Evolutionary conservation across 2,113 vertebrate genomes (phyloP), one percentile per base, ranked within the genome.

Genomic region (Trogon surrucura): DNA sequence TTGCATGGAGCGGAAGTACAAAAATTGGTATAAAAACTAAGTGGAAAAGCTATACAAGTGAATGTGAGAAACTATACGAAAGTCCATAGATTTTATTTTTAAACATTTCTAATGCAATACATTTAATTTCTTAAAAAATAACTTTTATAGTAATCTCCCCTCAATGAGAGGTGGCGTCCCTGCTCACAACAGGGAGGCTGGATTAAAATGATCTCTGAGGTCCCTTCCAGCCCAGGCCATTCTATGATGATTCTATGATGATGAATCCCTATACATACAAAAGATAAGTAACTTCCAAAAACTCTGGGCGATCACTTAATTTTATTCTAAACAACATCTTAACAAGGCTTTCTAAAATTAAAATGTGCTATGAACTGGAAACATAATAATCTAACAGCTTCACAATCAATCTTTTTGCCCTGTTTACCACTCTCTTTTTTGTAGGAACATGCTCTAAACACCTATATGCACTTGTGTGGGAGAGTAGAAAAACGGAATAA

Each of bases 1-100:
- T 3, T 2, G 1, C 12, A 21, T 0, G 22, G 25, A 0, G 4
- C 5, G 26, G 11, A 80, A 71, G 6, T 3, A 38, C 19, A 45
- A 75, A 75, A 82, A 32, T 0, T 18, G 25, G 25, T 41, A 51
- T 1, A 16, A 58, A 62, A 87, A 57, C 10, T 16, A 80, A 66
- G 20, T 2, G 19, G 41, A 44, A 64, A 60, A 86, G 53, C 44
- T 23, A 51, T 20, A 57, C 10, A 56, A 72, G 19, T 23, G n/a
- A 83, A 64, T 4, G 21, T 6, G 16, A 56, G 9, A 16, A 18
- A 41, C 34, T 62, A 10, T 14, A 36, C 69, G 13, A 82, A 83
- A 88, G 14, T 17, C n/a, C 58, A 23, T 1, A 48, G 10, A 32
- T n/a, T 78, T 93, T 48, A 36, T 57, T 88, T 91, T 75, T 7